Percentiles rank a stretch among this genome's conserved stretches.
phyloP scores from a whole-genome alignment of 2,113 vertebrate species.

The Nicator chloris region DNA sequence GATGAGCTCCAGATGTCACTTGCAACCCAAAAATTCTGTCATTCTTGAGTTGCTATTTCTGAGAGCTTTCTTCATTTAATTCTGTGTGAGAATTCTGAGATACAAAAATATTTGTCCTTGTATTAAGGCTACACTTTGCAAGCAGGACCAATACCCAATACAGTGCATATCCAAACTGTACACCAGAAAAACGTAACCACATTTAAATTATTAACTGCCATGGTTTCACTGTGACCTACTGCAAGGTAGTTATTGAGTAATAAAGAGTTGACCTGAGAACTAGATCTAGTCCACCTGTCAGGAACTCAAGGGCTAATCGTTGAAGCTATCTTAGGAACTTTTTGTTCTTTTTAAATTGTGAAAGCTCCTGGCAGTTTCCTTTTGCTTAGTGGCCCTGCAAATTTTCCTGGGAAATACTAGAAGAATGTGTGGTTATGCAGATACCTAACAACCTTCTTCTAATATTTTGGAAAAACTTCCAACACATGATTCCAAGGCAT shows the following conservation, averaged over 20 bases:
- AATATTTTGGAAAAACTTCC: background rate
- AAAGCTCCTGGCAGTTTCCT: background rate
- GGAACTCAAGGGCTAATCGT: background rate
- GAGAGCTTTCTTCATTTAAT: background rate
- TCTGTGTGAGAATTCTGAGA: background rate
- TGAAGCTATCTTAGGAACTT: background rate
- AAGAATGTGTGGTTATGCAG: conserved; percentile 13
- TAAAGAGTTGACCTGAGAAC: background rate
- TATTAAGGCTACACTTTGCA: background rate
- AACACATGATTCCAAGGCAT: conserved; percentile 16
- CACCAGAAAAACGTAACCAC: background rate
- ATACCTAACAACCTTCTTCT: background rate
- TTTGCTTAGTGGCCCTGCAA: conserved; percentile 6
- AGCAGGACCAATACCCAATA: background rate
- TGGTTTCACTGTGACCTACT: background rate
- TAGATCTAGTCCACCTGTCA: background rate
- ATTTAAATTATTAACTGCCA: background rate
- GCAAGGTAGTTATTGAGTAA: background rate
- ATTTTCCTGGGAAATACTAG: background rate
- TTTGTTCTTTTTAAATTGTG: background rate
- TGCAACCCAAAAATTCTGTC: background rate
- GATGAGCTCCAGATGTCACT: background rate
- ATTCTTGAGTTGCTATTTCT: background rate
- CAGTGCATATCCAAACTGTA: background rate
- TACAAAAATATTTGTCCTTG: background rate